These are phyloP conservation scores for Melangyna quadrimaculata DNA, from an alignment of 2,888 invertebrate genomes.

Conservation along the genomic window DNA sequence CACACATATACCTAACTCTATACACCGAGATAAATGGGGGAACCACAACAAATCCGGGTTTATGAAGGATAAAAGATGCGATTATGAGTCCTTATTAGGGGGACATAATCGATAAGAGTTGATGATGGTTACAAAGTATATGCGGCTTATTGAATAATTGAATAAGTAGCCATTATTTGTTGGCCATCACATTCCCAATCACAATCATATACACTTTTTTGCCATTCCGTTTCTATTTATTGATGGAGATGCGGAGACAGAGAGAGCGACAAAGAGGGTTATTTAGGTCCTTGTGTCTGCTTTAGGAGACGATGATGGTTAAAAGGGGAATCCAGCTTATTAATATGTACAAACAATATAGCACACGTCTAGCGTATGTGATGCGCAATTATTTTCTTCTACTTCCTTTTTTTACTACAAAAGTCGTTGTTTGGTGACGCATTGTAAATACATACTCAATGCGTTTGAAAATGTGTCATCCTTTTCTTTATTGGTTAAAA, in stretches of 20 bases:
- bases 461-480: slow-evolving; percentile 4
- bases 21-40: slow-evolving; percentile 3
- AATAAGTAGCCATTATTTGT: slow-evolving; percentile 66
- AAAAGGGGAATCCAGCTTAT: slow-evolving; percentile 36
- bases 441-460: slow-evolving; percentile 5
- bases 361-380: slow-evolving; percentile 66
- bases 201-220: neutral
- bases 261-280: slow-evolving; percentile 23
- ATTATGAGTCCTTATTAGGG: slow-evolving; percentile 70
- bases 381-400: slow-evolving; percentile 49
- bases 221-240: slow-evolving; percentile 10
- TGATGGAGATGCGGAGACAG: neutral
- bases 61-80: slow-evolving; percentile 67
- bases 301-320: neutral
- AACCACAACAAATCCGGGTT: slow-evolving; percentile 50
- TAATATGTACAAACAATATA: slow-evolving; percentile 53
- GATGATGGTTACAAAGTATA: slow-evolving; percentile 35
- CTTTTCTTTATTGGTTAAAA: slow-evolving; percentile 28
- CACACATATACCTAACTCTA: too few species aligned
- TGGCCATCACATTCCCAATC: neutral
- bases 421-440: slow-evolving; percentile 12
- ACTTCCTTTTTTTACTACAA: neutral
- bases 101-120: slow-evolving; percentile 62
- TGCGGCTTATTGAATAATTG: slow-evolving; percentile 69
- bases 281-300: slow-evolving; percentile 40